phyloP scores from a whole-genome alignment of 2,888 invertebrate species.

The Platynereis dumerilii region DNA sequence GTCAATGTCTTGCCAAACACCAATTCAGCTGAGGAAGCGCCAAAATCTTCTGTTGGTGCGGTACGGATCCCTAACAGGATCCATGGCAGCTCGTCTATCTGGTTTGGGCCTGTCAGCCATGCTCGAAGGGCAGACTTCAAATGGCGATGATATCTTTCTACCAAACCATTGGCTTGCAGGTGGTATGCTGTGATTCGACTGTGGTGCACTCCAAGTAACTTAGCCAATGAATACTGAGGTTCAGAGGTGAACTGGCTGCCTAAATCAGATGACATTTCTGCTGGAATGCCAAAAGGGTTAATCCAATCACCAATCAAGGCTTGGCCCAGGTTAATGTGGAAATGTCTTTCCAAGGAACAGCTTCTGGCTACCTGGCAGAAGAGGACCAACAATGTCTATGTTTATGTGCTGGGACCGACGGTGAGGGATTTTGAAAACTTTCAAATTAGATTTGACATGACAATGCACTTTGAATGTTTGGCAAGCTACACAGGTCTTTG shows the following conservation, averaged over 20 bases:
- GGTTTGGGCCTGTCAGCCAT: no score
- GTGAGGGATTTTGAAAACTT: no score
- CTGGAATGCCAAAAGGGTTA: constrained; percentile 51
- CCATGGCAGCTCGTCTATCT: no score
- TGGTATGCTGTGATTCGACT: no score
- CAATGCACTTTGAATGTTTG: no score
- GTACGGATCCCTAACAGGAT: no score
- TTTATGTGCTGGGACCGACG: no score
- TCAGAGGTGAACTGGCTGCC: no score
- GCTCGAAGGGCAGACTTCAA: constrained; percentile 63
- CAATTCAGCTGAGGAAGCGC: no score
- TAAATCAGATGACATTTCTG: constrained; percentile 50
- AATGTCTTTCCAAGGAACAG: constrained; percentile 14
- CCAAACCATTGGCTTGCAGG: constrained; percentile 58
- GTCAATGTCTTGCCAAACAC: constrained; percentile 50
- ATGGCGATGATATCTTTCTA: constrained; percentile 62
- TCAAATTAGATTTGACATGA: no score
- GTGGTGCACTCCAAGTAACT: constrained; percentile 15
- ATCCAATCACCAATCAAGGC: constrained; percentile 61
- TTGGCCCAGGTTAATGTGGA: constrained; percentile 49
- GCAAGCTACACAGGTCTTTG: no score
- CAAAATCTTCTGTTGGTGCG: constrained; percentile 42
- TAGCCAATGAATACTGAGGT: constrained; percentile 33
- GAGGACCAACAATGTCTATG: no score
- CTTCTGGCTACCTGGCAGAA: constrained; percentile 36